Percentiles rank a stretch among this genome's conserved stretches.
phyloP scores from a whole-genome alignment of 2,113 vertebrate species.

The Sus scrofa region DNA sequence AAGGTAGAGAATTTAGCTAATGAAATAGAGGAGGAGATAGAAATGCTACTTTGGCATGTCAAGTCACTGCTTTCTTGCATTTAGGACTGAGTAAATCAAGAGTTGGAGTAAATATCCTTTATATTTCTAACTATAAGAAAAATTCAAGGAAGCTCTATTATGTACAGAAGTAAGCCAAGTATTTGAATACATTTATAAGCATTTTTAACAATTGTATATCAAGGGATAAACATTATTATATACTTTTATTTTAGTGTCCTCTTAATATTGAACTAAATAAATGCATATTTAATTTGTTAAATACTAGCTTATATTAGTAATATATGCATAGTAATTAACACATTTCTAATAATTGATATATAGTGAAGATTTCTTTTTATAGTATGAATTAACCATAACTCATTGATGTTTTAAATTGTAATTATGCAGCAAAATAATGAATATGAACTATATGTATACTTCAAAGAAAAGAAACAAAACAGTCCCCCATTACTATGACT shows the following conservation, averaged over 20 bases:
- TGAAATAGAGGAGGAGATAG: background rate
- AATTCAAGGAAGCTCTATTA: background rate
- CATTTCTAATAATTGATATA: background rate
- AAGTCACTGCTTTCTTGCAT: background rate
- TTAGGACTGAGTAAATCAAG: background rate
- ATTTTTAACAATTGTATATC: background rate
- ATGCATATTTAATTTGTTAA: background rate
- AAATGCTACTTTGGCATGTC: background rate
- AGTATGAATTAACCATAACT: background rate
- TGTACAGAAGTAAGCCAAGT: background rate
- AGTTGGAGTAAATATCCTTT: background rate
- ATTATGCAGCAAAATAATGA: background rate
- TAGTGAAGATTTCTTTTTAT: background rate
- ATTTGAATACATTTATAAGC: background rate
- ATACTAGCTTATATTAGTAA: background rate
- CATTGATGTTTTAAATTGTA: background rate
- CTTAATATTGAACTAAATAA: background rate
- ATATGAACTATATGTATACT: background rate
- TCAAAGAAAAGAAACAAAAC: background rate
- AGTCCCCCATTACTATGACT: background rate
- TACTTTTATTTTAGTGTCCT: background rate
- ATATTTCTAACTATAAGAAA: slow-evolving; percentile 13
- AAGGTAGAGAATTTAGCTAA: background rate
- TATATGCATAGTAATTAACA: background rate
- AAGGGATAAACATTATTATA: background rate